Percentiles rank a stretch among this genome's conserved stretches.
These are phyloP conservation scores for Huso huso DNA, from an alignment of 2,797 vertebrate genomes.

Conservation along the genomic window DNA sequence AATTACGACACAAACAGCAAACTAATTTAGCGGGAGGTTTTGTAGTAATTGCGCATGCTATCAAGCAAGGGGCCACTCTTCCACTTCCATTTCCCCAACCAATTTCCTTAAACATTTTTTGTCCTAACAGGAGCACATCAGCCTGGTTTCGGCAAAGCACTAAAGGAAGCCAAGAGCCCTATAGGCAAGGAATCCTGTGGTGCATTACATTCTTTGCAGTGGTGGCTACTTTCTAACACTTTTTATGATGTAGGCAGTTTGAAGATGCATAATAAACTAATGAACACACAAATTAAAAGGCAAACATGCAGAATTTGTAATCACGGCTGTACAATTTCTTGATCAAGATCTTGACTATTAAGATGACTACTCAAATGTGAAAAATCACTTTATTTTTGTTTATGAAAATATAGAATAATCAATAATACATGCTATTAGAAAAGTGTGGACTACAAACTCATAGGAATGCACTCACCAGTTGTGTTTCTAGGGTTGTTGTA, in stretches of 20 bases:
- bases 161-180: constrained; percentile 52
- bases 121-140: constrained; percentile 49
- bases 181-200: constrained; percentile 51
- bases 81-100: constrained; percentile 18
- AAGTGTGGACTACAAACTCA: no score
- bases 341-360: no score
- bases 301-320: no score
- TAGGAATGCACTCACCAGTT: no score
- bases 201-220: constrained; percentile 18
- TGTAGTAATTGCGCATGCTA: background rate
- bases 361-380: no score
- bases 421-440: no score
- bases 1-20: background rate
- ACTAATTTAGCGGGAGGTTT: constrained; percentile 2
- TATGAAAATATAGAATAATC: no score
- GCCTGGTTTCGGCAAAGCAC: constrained; percentile 49
- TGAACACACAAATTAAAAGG: no score
- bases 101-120: constrained; percentile 40
- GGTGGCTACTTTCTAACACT: constrained; percentile 6
- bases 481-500: no score
- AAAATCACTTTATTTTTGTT: no score
- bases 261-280: constrained; percentile 19
- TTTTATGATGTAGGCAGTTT: constrained; percentile 2
- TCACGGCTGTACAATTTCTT: no score
- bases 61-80: constrained; percentile 13